Conservation (phyloP, 1,140 invertebrate species). For the Drosophila athabasca region DNA sequence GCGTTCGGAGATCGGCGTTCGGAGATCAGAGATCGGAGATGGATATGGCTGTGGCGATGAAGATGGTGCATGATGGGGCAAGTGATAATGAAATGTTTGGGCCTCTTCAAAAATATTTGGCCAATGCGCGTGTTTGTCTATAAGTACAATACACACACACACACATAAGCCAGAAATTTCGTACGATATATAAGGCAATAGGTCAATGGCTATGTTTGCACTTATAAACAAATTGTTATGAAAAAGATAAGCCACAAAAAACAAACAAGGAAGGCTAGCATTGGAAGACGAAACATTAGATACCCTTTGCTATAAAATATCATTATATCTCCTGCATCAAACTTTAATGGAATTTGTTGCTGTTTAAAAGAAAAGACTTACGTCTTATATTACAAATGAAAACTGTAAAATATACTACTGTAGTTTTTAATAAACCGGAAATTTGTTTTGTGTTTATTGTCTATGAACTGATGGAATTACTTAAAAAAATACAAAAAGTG, state of each 20-base stretch:
- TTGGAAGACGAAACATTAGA: too few relatives aligned
- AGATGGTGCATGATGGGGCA: conserved; percentile 30
- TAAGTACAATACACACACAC: conserved; percentile 31
- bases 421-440: too few relatives aligned
- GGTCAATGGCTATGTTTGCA: conserved; percentile 73
- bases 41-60: conserved; percentile 5
- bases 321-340: too few relatives aligned
- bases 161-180: neutral
- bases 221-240: conserved; percentile 37
- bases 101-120: conserved; percentile 60
- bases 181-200: conserved; percentile 64
- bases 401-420: too few relatives aligned
- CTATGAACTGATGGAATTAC: too few relatives aligned
- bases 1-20: conserved; percentile 8
- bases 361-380: too few relatives aligned
- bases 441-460: too few relatives aligned
- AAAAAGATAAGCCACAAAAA: conserved; percentile 21
- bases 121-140: conserved; percentile 62
- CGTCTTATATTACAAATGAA: too few relatives aligned
- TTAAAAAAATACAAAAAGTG: too few relatives aligned
- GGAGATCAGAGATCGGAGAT: conserved; percentile 12
- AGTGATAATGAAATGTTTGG: conserved; percentile 71
- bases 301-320: too few relatives aligned
- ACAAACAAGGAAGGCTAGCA: too few relatives aligned
- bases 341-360: too few relatives aligned